Base-by-base conservation (phyloP, 1,140 invertebrate species). In the Agraylea sexmaculata region DNA sequence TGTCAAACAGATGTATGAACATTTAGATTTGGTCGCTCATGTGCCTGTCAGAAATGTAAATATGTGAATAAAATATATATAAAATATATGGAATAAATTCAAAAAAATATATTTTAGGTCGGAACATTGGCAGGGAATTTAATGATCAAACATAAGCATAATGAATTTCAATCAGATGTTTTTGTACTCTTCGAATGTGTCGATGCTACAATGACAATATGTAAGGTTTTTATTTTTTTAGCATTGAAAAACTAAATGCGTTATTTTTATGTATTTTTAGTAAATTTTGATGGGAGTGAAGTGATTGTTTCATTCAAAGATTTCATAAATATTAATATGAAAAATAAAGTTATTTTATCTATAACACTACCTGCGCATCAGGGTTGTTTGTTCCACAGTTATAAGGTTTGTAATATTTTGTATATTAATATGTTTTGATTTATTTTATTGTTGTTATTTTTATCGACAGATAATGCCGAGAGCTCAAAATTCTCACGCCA, bases 401-500 rank as follows among this genome's bases (percentile, higher is more conserved):
- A 70, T 43, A 80, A 80, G 65, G 75, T 79, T 48, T 28, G 43
- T 35, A 39, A 32, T 15, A 19, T 35, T 10, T 35, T 40, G 28
- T 39, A 28, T 22, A n/a, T 35, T 7, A 34, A 34, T 32, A 18
- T 10, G 2, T 12, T 10, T 19, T 8, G 3, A 36, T 3, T 23
- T 37, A 36, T 2, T 45, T 19, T 43, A 33, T 32, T 18, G 43
- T 33, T 40, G 33, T 27, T 7, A 40, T 37, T 40, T 53, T 20
- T 56, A 48, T 27, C 68, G 51, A 21, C 40, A 86, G 79, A 77
- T 87, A 43, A 84, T 83, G 74, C 75, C 78, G 0, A 67, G 83
- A 45, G 76, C 76, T 3, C 82, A 86, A 66, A 90, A 89, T 58
- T 75, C 85, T 0, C 82, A 88, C 53, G 85, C 86, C 0, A 75